Evolutionary conservation across 2,888 invertebrate species (phyloP).

Genomic region (Eumacrocentrus americanus): DNA sequence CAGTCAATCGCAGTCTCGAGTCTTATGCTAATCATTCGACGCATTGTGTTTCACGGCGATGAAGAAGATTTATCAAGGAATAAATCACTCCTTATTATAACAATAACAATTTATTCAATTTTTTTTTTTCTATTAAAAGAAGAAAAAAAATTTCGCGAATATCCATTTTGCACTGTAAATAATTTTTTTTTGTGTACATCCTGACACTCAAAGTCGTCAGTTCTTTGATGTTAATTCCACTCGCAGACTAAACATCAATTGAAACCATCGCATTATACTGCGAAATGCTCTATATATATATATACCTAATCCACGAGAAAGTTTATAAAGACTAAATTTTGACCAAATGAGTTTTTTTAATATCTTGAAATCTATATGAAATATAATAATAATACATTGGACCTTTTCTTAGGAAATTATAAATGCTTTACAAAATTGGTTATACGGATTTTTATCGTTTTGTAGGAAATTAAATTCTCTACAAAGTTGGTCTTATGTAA

Average conservation of each 20-base stretch:
- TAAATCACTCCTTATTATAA: slow-evolving; percentile 7
- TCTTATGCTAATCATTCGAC: slow-evolving; percentile 25
- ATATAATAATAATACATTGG: no score
- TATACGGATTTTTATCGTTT: no score
- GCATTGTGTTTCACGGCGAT: slow-evolving; percentile 23
- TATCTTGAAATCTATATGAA: no score
- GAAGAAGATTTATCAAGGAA: slow-evolving; percentile 18
- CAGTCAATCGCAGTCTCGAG: slow-evolving; percentile 20
- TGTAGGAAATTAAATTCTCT: no score
- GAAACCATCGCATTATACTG: neutral
- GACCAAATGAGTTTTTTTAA: no score
- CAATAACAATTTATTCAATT: slow-evolving; percentile 5
- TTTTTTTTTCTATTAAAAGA: slow-evolving; percentile 3
- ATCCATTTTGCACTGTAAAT: neutral
- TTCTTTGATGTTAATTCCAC: neutral
- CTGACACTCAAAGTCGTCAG: no score
- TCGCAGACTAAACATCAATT: neutral
- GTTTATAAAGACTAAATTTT: no score
- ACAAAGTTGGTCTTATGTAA: no score
- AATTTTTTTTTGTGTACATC: neutral
- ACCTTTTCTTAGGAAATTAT: no score
- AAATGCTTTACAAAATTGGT: no score
- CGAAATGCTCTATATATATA: neutral
- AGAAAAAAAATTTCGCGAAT: slow-evolving; percentile 6
- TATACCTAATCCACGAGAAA: neutral